phyloP scores from a whole-genome alignment of 2,113 vertebrate genomes.

The Sinocyclocheilus anophthalmus region DNA sequence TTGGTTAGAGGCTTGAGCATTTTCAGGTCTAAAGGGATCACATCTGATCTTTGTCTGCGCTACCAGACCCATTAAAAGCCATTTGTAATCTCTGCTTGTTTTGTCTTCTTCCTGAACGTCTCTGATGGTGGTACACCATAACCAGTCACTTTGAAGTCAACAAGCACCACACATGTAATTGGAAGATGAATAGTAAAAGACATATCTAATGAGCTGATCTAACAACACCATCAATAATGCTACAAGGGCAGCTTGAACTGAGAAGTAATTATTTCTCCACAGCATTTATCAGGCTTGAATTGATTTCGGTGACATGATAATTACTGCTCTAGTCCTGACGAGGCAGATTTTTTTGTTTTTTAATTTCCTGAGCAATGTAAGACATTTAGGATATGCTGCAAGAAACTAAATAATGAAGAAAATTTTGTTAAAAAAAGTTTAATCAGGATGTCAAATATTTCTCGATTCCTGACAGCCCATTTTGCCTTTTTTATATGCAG shows the following conservation, averaged over 20 bases:
- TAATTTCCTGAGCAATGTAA: background rate
- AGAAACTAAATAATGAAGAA: background rate
- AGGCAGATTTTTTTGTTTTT: background rate
- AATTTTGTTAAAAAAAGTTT: background rate
- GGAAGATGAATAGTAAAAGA: conserved; percentile 39
- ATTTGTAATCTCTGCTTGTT: conserved; percentile 45
- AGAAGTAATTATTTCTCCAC: background rate
- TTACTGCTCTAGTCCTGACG: background rate
- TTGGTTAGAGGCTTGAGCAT: background rate
- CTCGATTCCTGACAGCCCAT: background rate
- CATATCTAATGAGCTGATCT: conserved; percentile 42
- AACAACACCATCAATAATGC: conserved; percentile 46
- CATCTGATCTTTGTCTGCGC: conserved; percentile 48
- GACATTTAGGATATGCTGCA: background rate
- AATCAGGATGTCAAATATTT: background rate
- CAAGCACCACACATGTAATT: background rate
- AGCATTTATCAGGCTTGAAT: background rate
- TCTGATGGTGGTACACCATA: conserved; percentile 12
- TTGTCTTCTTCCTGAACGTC: conserved; percentile 40
- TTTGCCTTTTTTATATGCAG: background rate
- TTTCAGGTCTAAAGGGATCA: conserved; percentile 20
- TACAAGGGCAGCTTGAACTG: conserved; percentile 9
- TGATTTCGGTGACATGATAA: background rate
- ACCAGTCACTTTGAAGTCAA: background rate
- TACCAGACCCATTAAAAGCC: conserved; percentile 62